Evolutionary conservation across 1,140 invertebrate species (phyloP).

Genomic region (Euschistus heros): DNA sequence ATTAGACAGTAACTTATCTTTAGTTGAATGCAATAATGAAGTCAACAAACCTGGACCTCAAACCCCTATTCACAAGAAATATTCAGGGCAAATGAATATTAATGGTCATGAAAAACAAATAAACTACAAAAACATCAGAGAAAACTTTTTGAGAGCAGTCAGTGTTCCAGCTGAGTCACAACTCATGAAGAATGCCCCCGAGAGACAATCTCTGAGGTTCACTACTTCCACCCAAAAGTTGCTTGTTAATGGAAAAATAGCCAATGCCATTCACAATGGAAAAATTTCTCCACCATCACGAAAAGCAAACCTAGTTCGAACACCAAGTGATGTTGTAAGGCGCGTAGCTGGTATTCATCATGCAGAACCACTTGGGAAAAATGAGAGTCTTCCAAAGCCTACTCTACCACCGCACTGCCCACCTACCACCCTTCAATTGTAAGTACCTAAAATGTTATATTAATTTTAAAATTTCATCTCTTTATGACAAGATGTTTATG

Average conservation of each 20-base stretch:
- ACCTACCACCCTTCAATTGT: conserved; percentile 29
- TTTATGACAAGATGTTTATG: too few relatives aligned
- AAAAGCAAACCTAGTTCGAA: conserved; percentile 22
- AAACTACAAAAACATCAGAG: conserved; percentile 24
- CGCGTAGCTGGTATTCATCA: conserved; percentile 22
- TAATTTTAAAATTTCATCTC: too few relatives aligned
- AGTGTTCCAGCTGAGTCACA: conserved; percentile 17
- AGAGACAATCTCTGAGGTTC: conserved; percentile 27
- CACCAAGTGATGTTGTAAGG: conserved; percentile 24
- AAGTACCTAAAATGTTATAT: conserved; percentile 15
- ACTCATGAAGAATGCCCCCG: conserved; percentile 7
- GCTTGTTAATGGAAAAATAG: conserved; percentile 40
- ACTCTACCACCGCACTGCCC: conserved; percentile 28
- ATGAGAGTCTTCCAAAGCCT: conserved; percentile 9
- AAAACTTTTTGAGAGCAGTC: conserved; percentile 20
- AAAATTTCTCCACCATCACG: conserved; percentile 26
- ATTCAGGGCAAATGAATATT: not conserved
- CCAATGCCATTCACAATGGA: conserved; percentile 27
- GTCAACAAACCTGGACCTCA: conserved; percentile 30
- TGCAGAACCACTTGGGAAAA: conserved; percentile 12
- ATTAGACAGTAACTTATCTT: conserved; percentile 28
- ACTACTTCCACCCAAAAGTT: conserved; percentile 37
- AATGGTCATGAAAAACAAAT: conserved; percentile 10
- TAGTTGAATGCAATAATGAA: conserved; percentile 25
- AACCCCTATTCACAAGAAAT: conserved; percentile 27